Evolutionary conservation across 2,113 vertebrate species (phyloP), one percentile per base, ranked within the genome.

Genomic region (Ancistrus triradiatus): DNA sequence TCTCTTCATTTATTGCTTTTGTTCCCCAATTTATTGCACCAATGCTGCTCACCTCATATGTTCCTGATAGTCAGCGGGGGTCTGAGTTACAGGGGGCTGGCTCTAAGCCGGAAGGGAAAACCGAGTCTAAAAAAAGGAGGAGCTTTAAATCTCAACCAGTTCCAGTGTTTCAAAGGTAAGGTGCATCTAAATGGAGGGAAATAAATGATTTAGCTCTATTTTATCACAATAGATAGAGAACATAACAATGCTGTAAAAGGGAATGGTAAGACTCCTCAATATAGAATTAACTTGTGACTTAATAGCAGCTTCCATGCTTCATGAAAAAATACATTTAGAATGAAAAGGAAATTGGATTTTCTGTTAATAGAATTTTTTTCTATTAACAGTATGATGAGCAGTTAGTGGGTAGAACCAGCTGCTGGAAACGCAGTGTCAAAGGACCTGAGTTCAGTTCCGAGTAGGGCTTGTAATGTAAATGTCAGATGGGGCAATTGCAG

Each of bases 121-220:
- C 90, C 90, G 94, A 94, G 88, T 93, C 93, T 86, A 97, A 93
- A 95, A 94, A 93, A 87, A 91, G 85, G 88, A 96, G 91, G 91
- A 91, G 94, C 84, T 84, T 89, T 82, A 95, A 93, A 92, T 77
- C 81, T 18, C 91, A 90, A 58, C 80, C 87, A 81, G 86, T 83
- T 83, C 88, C 89, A 85, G 90, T 90, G 63, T 86, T 81, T 0
- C 88, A 87, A 89, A 98, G 95, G 95, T 98, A 95, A 98, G 86
- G 79, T 17, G 27, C 44, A 62, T 43, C 69, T 14, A 56, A 73
- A 59, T 79, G 48, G 48, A 35, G 40, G 28, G 31, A 66, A 17
- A 62, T 55, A 14, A 47, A 10, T 13, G 14, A 49, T 37, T 1
- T 6, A 4, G 28, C 28, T 37, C 3, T 10, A 4, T 6, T 33